phyloP scores from a whole-genome alignment of 2,888 invertebrate species.

The Metopia argyrocephala region DNA sequence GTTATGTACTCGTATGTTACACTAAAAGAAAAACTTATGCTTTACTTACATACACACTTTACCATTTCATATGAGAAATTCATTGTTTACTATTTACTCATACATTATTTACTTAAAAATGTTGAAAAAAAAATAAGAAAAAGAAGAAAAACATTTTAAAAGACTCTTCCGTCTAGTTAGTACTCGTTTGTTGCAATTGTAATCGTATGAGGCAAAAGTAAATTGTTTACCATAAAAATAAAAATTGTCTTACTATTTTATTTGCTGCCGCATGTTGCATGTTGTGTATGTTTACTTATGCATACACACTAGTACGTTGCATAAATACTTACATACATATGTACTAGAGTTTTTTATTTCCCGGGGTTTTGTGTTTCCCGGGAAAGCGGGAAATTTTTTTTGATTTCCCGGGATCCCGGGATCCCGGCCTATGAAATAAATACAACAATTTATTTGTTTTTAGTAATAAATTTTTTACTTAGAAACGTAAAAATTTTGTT shows the following conservation, averaged over 20 bases:
- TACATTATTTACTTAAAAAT: constrained; percentile 61
- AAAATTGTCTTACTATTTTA: constrained; percentile 59
- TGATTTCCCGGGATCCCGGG: too few relatives aligned
- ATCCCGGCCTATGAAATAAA: too few relatives aligned
- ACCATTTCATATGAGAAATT: constrained; percentile 40
- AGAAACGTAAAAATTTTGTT: too few relatives aligned
- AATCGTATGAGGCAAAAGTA: constrained; percentile 35
- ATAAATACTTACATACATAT: constrained; percentile 6
- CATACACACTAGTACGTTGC: constrained; percentile 18
- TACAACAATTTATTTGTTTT: too few relatives aligned
- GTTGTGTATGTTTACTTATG: constrained; percentile 46
- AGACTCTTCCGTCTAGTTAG: neutral
- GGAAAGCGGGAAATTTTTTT: too few relatives aligned
- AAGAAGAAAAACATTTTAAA: neutral
- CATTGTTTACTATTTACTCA: constrained; percentile 34
- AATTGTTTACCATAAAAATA: constrained; percentile 63
- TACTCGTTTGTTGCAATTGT: neutral
- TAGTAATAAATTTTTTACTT: too few relatives aligned
- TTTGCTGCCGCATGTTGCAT: constrained; percentile 60
- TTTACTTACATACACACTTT: constrained; percentile 7
- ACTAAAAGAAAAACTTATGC: neutral
- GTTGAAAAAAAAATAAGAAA: constrained; percentile 42
- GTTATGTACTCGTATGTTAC: constrained; percentile 8
- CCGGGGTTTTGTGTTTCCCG: too few relatives aligned
- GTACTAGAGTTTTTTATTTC: too few relatives aligned